Base-by-base conservation (phyloP, 2,888 invertebrate genomes). In the Therioaphis trifolii region DNA sequence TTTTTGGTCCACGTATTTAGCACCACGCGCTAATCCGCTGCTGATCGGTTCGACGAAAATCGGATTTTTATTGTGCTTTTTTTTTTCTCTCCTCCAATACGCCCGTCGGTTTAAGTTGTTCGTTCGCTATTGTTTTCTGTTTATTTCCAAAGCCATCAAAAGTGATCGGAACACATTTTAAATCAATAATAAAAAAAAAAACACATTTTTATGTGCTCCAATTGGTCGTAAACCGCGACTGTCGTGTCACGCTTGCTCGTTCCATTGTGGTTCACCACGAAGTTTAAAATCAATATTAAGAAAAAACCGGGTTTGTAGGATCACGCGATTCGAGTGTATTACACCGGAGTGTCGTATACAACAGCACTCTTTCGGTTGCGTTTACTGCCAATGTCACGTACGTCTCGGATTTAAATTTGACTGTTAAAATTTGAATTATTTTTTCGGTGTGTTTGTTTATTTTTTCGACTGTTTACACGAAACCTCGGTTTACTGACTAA, bases 211-310 rank as follows among this genome's bases (percentile, higher is more conserved):
- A 43, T 43, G 78, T 79, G 55, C 78, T 79, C 78, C 69, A 79
- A 69, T 79, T 79, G 78, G 29, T 52, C 55, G 55, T 69, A 55
- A 79, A 79, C 69, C 78, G 40, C 79, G 43, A 58, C 21, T 21
- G 43, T 40, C 35, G 15, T 55, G 27, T 21, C 11, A n/a, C n/a
- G n/a, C n/a, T n/a, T n/a, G 15, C 21, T 49, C 35, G 66, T 63
- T 66, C 21, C 49, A 49, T 63, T 49, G 66, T 27, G 68, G 78
- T 69, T 69, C 52, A 9, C 69, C 55, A n/a, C 68, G 12, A 43
- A 79, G 27, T 69, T 79, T 79, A 55, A 77, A 79, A 69, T 69
- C 79, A 58, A 79, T 58, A n/a, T n/a, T n/a, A 66, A 79, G 29
- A 66, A 49, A 66, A 77, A 79, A 79, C n/a, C 69, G 27, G 69